A percentile compares a stretch with the other conserved stretches of the same genome.
Conservation (phyloP, 2,888 invertebrate genomes). For the Protodeltote pygarga region DNA sequence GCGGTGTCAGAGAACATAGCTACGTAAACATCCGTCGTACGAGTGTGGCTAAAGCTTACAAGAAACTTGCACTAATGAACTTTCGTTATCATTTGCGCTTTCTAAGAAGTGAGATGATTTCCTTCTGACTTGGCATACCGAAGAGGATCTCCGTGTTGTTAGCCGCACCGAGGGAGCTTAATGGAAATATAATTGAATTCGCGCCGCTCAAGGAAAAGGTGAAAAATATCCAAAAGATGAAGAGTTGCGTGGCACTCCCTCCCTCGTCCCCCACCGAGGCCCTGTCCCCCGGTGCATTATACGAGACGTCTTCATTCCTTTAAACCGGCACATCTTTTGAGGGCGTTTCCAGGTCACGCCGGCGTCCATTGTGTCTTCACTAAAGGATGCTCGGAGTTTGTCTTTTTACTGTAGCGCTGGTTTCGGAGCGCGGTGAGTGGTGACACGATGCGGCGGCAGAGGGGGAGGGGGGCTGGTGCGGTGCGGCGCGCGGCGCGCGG, state of each 20-base stretch:
- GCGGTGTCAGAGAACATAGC: too few species aligned
- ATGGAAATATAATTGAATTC: conserved; percentile 57
- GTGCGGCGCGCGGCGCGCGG: not conserved
- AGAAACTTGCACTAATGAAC: not conserved
- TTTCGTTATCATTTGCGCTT: conserved; percentile 3
- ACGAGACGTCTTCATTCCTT: conserved; percentile 41
- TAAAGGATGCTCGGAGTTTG: conserved; percentile 34
- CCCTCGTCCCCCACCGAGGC: too few species aligned
- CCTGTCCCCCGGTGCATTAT: conserved; percentile 30
- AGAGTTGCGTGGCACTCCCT: conserved; percentile 27
- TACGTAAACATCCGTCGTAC: too few species aligned
- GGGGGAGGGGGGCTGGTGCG: not conserved
- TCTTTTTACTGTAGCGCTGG: conserved; percentile 34
- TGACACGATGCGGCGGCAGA: not conserved
- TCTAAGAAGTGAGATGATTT: conserved; percentile 1
- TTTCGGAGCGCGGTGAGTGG: not conserved
- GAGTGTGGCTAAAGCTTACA: too few species aligned
- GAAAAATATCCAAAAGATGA: conserved; percentile 48
- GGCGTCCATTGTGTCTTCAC: conserved; percentile 22
- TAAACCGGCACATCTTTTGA: conserved; percentile 47
- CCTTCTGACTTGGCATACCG: conserved; percentile 1
- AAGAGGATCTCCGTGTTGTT: conserved; percentile 10
- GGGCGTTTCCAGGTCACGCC: conserved; percentile 45
- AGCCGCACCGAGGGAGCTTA: conserved; percentile 26
- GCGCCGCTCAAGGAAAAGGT: conserved; percentile 37